These are phyloP conservation scores for Drosophila glabriapex DNA, from an alignment of 2,888 invertebrate genomes.

Conservation along the genomic window DNA sequence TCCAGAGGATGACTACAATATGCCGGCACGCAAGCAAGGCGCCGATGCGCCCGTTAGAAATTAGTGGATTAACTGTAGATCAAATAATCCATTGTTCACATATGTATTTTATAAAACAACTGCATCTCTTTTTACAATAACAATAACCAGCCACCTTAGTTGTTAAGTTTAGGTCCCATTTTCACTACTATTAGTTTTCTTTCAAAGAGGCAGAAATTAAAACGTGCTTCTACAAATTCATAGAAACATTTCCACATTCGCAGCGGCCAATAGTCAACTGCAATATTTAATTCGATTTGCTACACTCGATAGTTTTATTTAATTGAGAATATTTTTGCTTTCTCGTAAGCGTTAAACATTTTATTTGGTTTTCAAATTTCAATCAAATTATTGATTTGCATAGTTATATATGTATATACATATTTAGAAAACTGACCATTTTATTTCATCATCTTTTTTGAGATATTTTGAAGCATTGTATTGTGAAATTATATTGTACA, in stretches of 20 bases:
- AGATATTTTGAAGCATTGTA: too few relatives aligned
- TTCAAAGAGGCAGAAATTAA: neutral
- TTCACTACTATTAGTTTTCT: neutral
- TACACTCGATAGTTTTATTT: neutral
- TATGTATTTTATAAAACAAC: slow-evolving; percentile 34
- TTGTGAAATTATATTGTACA: neutral
- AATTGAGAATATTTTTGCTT: neutral
- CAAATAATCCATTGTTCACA: slow-evolving; percentile 16
- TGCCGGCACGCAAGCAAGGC: slow-evolving; percentile 85
- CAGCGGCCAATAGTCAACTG: slow-evolving; percentile 29
- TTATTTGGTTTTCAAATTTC: slow-evolving; percentile 2
- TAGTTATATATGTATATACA: neutral
- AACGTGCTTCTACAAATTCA: slow-evolving; percentile 1
- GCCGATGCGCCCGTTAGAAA: slow-evolving; percentile 86
- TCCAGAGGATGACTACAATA: slow-evolving; percentile 86
- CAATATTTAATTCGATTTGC: slow-evolving; percentile 14
- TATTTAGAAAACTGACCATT: neutral
- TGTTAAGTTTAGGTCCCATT: slow-evolving; percentile 29
- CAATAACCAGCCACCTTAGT: slow-evolving; percentile 37
- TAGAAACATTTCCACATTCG: slow-evolving; percentile 1
- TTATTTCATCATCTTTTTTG: neutral
- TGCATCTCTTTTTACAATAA: slow-evolving; percentile 26
- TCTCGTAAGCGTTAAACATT: neutral
- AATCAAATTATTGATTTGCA: neutral
- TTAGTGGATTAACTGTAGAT: slow-evolving; percentile 62